Percentiles rank a stretch among this genome's conserved stretches.
These are phyloP conservation scores for Oxytorus armatus DNA, from an alignment of 2,888 invertebrate species.

Conservation along the genomic window DNA sequence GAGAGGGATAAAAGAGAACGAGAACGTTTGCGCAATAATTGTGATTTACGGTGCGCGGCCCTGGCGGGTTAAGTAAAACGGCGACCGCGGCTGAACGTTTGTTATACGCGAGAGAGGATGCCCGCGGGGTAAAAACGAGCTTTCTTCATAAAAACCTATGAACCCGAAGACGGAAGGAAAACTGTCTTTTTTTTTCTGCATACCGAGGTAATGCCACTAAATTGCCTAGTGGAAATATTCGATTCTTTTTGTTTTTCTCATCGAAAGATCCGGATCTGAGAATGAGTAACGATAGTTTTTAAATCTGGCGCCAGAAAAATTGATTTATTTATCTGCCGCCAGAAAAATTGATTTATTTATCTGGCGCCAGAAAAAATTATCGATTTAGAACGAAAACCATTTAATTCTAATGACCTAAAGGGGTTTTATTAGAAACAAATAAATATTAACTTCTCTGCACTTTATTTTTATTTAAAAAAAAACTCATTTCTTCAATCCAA, in stretches of 20 bases:
- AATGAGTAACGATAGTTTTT: background rate
- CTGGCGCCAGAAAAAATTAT: too few species aligned
- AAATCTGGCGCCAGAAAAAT: too few species aligned
- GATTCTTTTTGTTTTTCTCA: constrained; percentile 24
- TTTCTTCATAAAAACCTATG: constrained; percentile 45
- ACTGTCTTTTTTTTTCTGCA: constrained; percentile 19
- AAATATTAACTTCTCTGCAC: too few species aligned
- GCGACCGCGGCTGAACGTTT: constrained; percentile 66
- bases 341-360: too few species aligned
- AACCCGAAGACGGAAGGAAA: constrained; percentile 36
- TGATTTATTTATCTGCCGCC: too few species aligned
- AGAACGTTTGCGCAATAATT: constrained; percentile 77
- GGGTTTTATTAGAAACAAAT: too few species aligned
- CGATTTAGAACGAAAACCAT: too few species aligned
- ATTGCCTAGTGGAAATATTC: constrained; percentile 3
- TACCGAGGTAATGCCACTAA: constrained; percentile 18
- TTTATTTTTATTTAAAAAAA: too few species aligned
- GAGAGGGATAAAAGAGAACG: constrained; percentile 29
- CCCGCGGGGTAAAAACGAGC: constrained; percentile 57
- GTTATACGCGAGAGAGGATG: constrained; percentile 57
- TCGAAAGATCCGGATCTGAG: constrained; percentile 7
- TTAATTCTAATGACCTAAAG: too few species aligned
- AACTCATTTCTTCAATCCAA: too few species aligned
- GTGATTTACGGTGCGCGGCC: constrained; percentile 79
- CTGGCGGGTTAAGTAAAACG: constrained; percentile 73